Evolutionary conservation across 2,888 invertebrate species (phyloP).

Genomic region (Drosophila macrospina): DNA sequence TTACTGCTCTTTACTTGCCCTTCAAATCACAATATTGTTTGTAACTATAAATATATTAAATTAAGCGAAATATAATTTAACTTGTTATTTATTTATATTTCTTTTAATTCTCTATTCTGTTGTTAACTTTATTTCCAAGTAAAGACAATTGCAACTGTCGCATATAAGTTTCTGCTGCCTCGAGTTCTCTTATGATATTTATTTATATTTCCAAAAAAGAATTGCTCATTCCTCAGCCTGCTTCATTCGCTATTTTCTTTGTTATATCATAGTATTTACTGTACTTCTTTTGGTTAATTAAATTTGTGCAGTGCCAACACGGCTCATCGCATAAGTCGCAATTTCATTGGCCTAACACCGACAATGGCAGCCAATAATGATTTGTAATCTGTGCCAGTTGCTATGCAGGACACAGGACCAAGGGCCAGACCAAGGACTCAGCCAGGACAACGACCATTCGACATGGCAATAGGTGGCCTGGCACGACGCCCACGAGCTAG

Average conservation of each 20-base stretch:
- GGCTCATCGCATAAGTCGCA: constrained; percentile 16
- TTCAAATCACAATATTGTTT: background rate
- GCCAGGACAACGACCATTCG: constrained; percentile 23
- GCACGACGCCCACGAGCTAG: constrained; percentile 45
- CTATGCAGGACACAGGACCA: constrained; percentile 21
- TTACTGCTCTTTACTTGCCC: too few relatives aligned
- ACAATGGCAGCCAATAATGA: constrained; percentile 62
- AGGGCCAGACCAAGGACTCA: background rate
- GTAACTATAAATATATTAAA: too few relatives aligned
- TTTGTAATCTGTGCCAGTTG: constrained; percentile 60
- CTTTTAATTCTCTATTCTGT: too few relatives aligned
- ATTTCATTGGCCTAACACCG: constrained; percentile 35
- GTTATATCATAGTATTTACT: background rate
- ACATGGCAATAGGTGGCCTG: constrained; percentile 20
- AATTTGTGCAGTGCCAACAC: constrained; percentile 6
- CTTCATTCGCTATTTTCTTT: background rate
- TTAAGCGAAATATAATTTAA: too few relatives aligned
- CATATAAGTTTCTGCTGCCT: too few relatives aligned
- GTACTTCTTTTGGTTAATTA: constrained; percentile 7
- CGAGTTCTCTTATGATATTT: too few relatives aligned
- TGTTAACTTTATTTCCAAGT: too few relatives aligned
- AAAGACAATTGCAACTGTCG: too few relatives aligned
- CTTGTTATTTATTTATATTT: too few relatives aligned
- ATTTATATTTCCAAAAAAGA: too few relatives aligned
- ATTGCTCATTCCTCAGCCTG: background rate